Evolutionary conservation across 23 tunicate genomes (phyloP).

Genomic region (Trididemnum miniatum): DNA sequence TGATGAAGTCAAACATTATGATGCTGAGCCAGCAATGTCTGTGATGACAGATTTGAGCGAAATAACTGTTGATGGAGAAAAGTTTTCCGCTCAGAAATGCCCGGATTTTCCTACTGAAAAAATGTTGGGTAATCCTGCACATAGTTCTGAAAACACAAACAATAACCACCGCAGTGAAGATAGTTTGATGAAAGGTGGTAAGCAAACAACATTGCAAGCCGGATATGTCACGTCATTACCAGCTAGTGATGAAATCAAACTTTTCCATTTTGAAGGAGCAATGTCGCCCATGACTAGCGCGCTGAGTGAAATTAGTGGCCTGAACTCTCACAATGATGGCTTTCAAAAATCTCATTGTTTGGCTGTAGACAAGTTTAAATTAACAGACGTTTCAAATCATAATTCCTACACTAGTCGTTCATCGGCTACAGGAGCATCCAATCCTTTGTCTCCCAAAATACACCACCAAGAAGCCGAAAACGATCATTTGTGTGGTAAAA

Average conservation of each 20-base stretch:
- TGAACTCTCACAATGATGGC: conserved; percentile 66
- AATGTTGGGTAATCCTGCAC: background rate
- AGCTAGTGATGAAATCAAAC: conserved; percentile 66
- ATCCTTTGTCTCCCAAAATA: conserved; percentile 29
- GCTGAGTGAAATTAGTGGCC: conserved; percentile 70
- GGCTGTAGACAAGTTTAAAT: background rate
- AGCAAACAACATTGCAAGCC: conserved; percentile 32
- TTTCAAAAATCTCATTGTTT: background rate
- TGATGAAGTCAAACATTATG: conserved; percentile 52
- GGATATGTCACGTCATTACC: conserved; percentile 90
- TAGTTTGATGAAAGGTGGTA: conserved; percentile 15
- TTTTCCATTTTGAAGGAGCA: conserved; percentile 57
- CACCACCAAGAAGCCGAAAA: background rate
- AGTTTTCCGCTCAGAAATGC: conserved; percentile 1
- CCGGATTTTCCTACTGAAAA: background rate
- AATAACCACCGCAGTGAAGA: background rate
- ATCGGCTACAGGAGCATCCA: conserved; percentile 76
- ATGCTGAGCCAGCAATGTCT: conserved; percentile 63
- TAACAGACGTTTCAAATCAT: too few relatives aligned
- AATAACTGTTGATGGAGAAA: conserved; percentile 58
- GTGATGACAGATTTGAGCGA: conserved; percentile 68
- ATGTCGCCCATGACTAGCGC: conserved; percentile 63
- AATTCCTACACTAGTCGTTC: conserved; percentile 57
- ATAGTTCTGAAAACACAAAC: background rate
- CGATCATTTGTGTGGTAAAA: too few relatives aligned